A percentile compares a stretch with the other conserved stretches of the same genome.
Evolutionary conservation across 1,140 invertebrate species (phyloP).

Genomic region (Drosophila sulfurigaster): DNA sequence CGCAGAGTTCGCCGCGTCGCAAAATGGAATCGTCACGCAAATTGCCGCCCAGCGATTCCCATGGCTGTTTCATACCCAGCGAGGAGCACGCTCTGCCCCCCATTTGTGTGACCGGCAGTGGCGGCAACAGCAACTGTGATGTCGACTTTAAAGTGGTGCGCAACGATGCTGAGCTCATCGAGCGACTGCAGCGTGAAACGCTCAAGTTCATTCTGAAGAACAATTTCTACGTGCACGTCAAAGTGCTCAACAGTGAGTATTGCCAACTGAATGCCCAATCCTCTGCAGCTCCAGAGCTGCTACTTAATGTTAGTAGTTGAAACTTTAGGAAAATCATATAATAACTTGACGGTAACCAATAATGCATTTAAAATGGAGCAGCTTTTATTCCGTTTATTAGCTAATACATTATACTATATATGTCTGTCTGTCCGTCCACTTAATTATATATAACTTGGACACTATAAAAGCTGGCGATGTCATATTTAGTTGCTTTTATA

Average conservation of each 20-base stretch:
- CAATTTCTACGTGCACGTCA: conserved; percentile 92
- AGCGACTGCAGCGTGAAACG: conserved; percentile 87
- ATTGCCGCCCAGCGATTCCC: conserved; percentile 84
- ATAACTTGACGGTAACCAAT: too few species aligned
- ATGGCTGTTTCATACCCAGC: conserved; percentile 87
- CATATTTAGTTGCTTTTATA: too few species aligned
- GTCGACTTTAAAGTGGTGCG: conserved; percentile 87
- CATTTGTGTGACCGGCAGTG: conserved; percentile 61
- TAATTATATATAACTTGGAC: too few species aligned
- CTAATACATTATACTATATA: too few species aligned
- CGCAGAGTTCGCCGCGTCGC: conserved; percentile 65
- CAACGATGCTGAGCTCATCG: conserved; percentile 86
- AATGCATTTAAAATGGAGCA: too few species aligned
- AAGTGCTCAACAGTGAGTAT: conserved; percentile 90
- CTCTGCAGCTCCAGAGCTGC: too few species aligned
- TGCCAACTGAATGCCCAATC: neutral
- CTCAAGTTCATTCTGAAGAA: conserved; percentile 92
- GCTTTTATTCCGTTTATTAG: too few species aligned
- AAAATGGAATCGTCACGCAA: conserved; percentile 63
- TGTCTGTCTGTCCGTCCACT: too few species aligned
- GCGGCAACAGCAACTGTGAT: conserved; percentile 83
- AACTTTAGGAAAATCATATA: too few species aligned
- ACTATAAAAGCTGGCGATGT: too few species aligned
- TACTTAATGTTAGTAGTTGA: too few species aligned
- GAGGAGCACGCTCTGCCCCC: conserved; percentile 86